These are phyloP conservation scores for Myzus persicae DNA, from an alignment of 1,140 invertebrate genomes.

Conservation along the genomic window DNA sequence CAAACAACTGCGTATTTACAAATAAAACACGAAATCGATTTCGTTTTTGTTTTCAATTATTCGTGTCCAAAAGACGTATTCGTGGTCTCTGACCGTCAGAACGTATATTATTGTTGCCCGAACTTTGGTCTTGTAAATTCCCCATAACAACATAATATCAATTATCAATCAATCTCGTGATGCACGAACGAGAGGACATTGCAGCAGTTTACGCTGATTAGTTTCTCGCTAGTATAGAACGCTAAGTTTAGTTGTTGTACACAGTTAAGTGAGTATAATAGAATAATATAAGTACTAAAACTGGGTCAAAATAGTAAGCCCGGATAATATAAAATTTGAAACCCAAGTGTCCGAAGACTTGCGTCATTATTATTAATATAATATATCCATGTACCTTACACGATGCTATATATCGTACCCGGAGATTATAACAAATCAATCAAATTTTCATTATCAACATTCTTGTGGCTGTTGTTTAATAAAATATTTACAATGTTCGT, in stretches of 20 bases:
- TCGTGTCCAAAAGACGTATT: neutral
- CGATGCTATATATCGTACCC: too few relatives aligned
- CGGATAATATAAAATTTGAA: neutral
- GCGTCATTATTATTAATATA: neutral
- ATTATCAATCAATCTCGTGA: constrained; percentile 18
- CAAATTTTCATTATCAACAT: neutral
- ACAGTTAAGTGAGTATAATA: neutral
- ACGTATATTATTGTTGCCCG: neutral
- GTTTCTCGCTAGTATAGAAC: neutral
- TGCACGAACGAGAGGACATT: neutral
- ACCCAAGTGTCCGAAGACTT: neutral
- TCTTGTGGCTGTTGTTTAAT: neutral
- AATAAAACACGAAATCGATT: neutral
- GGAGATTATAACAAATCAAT: neutral
- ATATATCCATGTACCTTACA: neutral
- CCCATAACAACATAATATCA: neutral
- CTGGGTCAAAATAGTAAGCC: constrained; percentile 31
- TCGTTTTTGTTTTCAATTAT: neutral
- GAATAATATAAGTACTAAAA: neutral
- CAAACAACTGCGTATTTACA: neutral
- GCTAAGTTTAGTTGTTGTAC: constrained; percentile 20
- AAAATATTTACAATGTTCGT: neutral
- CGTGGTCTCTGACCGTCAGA: neutral
- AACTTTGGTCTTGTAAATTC: neutral
- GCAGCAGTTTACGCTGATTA: neutral